Conservation (phyloP, 1,140 invertebrate genomes). For the Drosophila santomea region DNA sequence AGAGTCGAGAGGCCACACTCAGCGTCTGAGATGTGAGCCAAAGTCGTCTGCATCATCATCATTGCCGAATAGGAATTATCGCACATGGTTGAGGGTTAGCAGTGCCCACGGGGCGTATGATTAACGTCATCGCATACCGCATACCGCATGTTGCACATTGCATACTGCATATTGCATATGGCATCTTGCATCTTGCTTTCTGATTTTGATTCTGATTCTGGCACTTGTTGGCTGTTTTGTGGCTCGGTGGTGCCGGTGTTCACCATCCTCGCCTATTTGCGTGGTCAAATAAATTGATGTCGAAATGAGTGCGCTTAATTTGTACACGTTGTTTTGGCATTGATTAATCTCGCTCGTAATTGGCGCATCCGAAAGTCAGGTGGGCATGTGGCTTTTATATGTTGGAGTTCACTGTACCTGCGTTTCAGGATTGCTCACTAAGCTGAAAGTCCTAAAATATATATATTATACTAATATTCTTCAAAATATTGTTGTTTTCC, state of each 20-base stretch:
- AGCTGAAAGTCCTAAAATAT: background rate
- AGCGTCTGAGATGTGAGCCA: slow-evolving; percentile 47
- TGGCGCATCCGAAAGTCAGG: slow-evolving; percentile 44
- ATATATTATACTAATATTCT: background rate
- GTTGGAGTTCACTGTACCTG: slow-evolving; percentile 13
- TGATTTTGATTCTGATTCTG: slow-evolving; percentile 37
- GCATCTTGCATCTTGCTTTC: slow-evolving; percentile 38
- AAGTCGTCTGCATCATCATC: slow-evolving; percentile 65
- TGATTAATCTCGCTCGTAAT: slow-evolving; percentile 80
- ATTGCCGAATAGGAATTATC: slow-evolving; percentile 28
- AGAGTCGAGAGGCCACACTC: slow-evolving; percentile 59
- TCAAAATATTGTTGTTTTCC: background rate
- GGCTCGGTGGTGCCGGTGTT: slow-evolving; percentile 17
- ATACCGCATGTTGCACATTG: slow-evolving; percentile 33
- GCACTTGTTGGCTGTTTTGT: slow-evolving; percentile 70
- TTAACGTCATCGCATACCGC: slow-evolving; percentile 59
- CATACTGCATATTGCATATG: slow-evolving; percentile 37
- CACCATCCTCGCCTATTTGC: slow-evolving; percentile 28
- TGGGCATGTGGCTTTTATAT: slow-evolving; percentile 1
- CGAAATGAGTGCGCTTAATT: slow-evolving; percentile 73
- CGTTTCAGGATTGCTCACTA: background rate
- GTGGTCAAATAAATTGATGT: slow-evolving; percentile 75
- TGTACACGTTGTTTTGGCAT: slow-evolving; percentile 76
- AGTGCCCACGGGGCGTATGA: slow-evolving; percentile 72
- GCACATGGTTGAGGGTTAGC: slow-evolving; percentile 39